A percentile compares a stretch with the other conserved stretches of the same genome.
Conservation (phyloP, 2,888 invertebrate species). For the Pantelozetes paolii region DNA sequence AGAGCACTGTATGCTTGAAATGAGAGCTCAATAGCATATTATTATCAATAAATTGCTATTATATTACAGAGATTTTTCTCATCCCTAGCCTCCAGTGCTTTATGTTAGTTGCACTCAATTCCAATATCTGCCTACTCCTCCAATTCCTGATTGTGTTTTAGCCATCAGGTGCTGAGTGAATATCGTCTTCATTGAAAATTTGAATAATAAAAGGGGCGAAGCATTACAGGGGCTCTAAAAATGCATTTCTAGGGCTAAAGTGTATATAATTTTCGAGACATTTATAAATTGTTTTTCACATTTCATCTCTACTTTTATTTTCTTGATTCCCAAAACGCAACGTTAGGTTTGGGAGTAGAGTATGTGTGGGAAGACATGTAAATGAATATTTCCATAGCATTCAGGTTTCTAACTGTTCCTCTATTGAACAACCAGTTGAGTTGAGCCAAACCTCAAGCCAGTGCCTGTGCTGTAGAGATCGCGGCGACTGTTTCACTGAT, state of each 20-base stretch:
- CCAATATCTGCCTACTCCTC: background rate
- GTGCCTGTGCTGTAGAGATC: background rate
- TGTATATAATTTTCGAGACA: too few relatives aligned
- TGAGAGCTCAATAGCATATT: too few relatives aligned
- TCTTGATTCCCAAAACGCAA: background rate
- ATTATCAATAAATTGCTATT: too few relatives aligned
- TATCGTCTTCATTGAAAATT: background rate
- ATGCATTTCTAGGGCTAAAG: too few relatives aligned
- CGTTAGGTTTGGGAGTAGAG: background rate
- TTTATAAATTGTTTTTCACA: too few relatives aligned
- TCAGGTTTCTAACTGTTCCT: too few relatives aligned
- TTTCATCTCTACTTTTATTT: too few relatives aligned
- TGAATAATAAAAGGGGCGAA: background rate
- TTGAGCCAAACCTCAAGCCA: background rate
- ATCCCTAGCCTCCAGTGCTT: too few relatives aligned
- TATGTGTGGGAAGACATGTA: background rate
- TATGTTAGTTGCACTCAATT: too few relatives aligned
- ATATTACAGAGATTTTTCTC: too few relatives aligned
- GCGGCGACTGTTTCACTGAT: background rate
- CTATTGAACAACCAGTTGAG: slow-evolving; percentile 26
- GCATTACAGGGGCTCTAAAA: background rate
- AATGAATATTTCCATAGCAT: too few relatives aligned
- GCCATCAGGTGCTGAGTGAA: background rate
- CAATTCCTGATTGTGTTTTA: background rate
- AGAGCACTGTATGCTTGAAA: too few relatives aligned